Evolutionary conservation across 2,113 vertebrate species (phyloP), one percentile per base, ranked within the genome.

Genomic region (Petromus typicus): DNA sequence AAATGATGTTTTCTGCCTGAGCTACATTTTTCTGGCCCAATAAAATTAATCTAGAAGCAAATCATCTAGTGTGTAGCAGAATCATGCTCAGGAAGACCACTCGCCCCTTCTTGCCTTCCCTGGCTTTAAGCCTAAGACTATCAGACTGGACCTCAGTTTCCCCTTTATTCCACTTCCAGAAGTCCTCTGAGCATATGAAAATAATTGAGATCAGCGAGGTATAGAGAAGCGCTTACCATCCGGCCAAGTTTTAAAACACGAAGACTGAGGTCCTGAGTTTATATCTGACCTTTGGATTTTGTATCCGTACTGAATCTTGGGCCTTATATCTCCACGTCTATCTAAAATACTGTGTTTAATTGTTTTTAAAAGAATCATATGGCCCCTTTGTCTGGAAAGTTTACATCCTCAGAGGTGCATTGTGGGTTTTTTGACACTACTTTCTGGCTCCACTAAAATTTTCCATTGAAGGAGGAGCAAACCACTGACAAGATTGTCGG

Each of bases 11-110:
- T 90, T 94, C 43, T 76, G 76, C 54, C 78, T 56, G 64, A 96
- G 34, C 93, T 3, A 16, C n/a, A 69, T 85, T 86, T 86, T 23
- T 10, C 14, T 23, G 82, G 54, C 1, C 16, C 45, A 79, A n/a
- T 79, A 89, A 90, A 51, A 88, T 89, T 81, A 94, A 23, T 87
- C 32, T 69, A 37, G 32, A 94, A 95, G 3, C 57, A 92, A 94
- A 45, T 20, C 2, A 78, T 18, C 90, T 79, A 73, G 56, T 73
- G 66, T 20, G 85, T 95, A 94, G 45, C 27, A 80, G 5, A 84
- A 59, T 6, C 17, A 91, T 48, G 4, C 10, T n/a, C 57, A 32
- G 20, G 18, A 89, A 95, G 8, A 14, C 3, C 22, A 8, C 18
- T 67, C 81, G 63, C 48, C 67, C 54, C 61, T 94, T 69, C 54